These are phyloP conservation scores for Prenolepis imparis DNA, from an alignment of 2,888 invertebrate genomes.

Conservation along the genomic window DNA sequence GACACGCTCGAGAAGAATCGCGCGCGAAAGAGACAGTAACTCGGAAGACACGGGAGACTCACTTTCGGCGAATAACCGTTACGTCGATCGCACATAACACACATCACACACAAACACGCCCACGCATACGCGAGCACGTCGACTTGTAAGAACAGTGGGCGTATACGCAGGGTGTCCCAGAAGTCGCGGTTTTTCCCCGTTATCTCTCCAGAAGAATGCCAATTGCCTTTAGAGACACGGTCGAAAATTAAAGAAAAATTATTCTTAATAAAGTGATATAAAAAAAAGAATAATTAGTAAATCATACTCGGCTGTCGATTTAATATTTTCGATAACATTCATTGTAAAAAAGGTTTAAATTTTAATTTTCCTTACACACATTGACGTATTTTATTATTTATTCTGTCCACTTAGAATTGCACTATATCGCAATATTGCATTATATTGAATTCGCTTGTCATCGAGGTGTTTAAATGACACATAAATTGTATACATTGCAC, in stretches of 20 bases:
- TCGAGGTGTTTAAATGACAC: background rate
- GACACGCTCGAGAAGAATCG: constrained; percentile 13
- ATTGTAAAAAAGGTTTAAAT: background rate
- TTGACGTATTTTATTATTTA: too few relatives aligned
- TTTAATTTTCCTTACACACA: background rate
- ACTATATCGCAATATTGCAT: too few relatives aligned
- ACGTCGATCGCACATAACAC: constrained; percentile 58
- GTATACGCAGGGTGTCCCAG: constrained; percentile 25
- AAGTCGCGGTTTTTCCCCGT: background rate
- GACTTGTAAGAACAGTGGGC: constrained; percentile 44
- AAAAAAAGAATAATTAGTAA: background rate
- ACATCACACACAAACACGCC: constrained; percentile 38
- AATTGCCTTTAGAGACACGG: background rate
- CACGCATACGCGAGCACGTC: constrained; percentile 39
- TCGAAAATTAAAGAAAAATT: background rate
- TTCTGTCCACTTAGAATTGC: too few relatives aligned
- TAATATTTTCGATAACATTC: background rate
- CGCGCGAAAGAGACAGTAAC: constrained; percentile 66
- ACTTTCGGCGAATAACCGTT: constrained; percentile 79
- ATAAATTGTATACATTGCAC: background rate
- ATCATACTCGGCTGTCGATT: background rate
- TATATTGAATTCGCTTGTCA: background rate
- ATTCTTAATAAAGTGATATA: background rate
- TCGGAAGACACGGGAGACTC: constrained; percentile 65
- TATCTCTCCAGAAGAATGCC: background rate